Evolutionary conservation across 2,888 invertebrate species (phyloP).

Genomic region (Helleia helle): DNA sequence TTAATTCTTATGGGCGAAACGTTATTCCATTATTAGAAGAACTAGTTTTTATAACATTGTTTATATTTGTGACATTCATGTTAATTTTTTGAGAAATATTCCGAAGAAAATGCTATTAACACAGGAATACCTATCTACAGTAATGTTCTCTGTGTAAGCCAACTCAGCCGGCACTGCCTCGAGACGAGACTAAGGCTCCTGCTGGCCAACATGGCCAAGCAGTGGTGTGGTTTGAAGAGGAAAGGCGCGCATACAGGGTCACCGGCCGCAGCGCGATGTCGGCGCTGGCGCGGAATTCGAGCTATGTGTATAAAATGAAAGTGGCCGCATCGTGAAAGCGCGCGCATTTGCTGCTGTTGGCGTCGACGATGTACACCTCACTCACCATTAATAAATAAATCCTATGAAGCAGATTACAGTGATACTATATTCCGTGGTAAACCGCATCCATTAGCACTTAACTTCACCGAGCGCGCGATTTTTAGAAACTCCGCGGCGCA

Average conservation of each 20-base stretch:
- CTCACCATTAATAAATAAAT: conserved; percentile 70
- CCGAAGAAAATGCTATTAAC: too few species aligned
- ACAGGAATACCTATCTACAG: too few species aligned
- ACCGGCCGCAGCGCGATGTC: conserved; percentile 64
- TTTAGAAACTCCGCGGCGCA: conserved; percentile 32
- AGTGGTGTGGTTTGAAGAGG: conserved; percentile 42
- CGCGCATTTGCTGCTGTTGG: conserved; percentile 56
- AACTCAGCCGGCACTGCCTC: too few species aligned
- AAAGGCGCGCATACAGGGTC: conserved; percentile 72
- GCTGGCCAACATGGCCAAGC: conserved; percentile 20
- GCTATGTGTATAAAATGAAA: conserved; percentile 74
- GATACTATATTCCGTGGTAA: conserved; percentile 51
- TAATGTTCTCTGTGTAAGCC: too few species aligned
- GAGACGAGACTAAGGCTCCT: neutral
- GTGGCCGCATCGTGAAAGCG: conserved; percentile 72
- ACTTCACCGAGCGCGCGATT: conserved; percentile 60
- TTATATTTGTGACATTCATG: too few species aligned
- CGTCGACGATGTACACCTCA: conserved; percentile 38
- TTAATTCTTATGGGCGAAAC: too few species aligned
- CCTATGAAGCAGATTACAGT: conserved; percentile 45
- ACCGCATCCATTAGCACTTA: conserved; percentile 68
- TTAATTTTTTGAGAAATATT: too few species aligned
- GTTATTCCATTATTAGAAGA: too few species aligned
- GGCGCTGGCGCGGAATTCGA: conserved; percentile 67
- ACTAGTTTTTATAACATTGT: too few species aligned